A percentile compares a stretch with the other conserved stretches of the same genome.
These are phyloP conservation scores for Hippocampus mohnikei DNA, from an alignment of 2,113 vertebrate genomes.

Conservation along the genomic window DNA sequence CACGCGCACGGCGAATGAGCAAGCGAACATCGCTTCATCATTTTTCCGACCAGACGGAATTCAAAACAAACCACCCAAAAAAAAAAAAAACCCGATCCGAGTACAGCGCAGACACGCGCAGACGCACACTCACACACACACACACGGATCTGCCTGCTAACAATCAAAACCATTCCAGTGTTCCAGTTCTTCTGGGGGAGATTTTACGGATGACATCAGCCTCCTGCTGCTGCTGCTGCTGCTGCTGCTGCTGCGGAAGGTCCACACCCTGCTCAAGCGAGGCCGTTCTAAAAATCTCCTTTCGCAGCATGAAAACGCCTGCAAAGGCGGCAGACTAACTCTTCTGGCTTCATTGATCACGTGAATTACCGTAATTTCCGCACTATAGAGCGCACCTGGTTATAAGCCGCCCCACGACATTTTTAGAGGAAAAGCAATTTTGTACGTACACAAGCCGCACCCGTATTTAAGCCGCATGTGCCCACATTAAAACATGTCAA, in stretches of 20 bases:
- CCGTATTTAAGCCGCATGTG: no score
- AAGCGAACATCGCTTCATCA: constrained; percentile 27
- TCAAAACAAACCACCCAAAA: constrained; percentile 35
- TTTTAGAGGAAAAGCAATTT: no score
- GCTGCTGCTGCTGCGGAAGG: constrained; percentile 34
- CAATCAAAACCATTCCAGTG: constrained; percentile 46
- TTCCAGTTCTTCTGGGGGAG: constrained; percentile 53
- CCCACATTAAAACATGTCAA: no score
- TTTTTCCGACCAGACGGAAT: constrained; percentile 51
- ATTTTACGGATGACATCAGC: constrained; percentile 62
- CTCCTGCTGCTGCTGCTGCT: constrained; percentile 39
- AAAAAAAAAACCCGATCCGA: constrained; percentile 13
- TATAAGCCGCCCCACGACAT: no score
- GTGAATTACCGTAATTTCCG: no score
- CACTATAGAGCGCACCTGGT: no score
- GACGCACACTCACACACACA: constrained; percentile 7
- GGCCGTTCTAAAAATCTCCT: constrained; percentile 7
- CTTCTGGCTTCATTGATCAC: not conserved
- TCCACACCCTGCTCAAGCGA: constrained; percentile 49
- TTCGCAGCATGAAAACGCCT: not conserved
- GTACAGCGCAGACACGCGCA: constrained; percentile 11
- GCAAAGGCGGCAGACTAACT: constrained; percentile 3
- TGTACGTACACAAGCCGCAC: no score
- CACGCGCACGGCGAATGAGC: constrained; percentile 19
- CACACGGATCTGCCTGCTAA: constrained; percentile 41